Evolutionary conservation across 2,888 invertebrate genomes (phyloP).

Genomic region (Apamea epomidion): DNA sequence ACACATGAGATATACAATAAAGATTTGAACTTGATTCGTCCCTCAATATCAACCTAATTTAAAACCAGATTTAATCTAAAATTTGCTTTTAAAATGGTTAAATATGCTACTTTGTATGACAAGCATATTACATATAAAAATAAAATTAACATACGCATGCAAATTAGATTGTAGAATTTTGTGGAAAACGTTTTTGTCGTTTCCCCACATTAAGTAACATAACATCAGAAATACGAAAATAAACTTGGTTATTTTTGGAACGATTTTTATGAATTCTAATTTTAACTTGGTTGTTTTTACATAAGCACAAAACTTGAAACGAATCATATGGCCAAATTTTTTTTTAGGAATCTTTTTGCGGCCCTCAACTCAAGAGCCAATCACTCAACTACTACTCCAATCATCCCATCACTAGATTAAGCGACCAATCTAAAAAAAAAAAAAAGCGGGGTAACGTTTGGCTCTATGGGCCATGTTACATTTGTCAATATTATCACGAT

Average conservation of each 20-base stretch:
- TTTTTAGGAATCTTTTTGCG: not conserved
- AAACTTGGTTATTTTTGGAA: not conserved
- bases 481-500: too few species aligned
- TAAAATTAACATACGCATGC: constrained; percentile 41
- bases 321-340: not conserved
- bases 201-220: not conserved
- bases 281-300: not conserved
- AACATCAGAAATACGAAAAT: not conserved
- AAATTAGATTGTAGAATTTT: constrained; percentile 39
- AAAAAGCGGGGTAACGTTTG: not conserved
- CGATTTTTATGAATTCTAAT: not conserved
- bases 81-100: constrained; percentile 14
- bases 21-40: not conserved
- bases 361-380: not conserved
- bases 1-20: not conserved
- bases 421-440: constrained; percentile 6
- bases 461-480: not conserved
- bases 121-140: constrained; percentile 33
- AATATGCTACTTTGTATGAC: constrained; percentile 27
- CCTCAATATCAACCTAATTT: not conserved
- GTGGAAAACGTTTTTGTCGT: constrained; percentile 20
- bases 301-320: not conserved
- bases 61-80: constrained; percentile 7
- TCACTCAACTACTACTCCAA: constrained; percentile 2
- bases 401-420: not conserved